Evolutionary conservation across 2,888 invertebrate genomes (phyloP).

Genomic region (Acanthosepion lycidas): DNA sequence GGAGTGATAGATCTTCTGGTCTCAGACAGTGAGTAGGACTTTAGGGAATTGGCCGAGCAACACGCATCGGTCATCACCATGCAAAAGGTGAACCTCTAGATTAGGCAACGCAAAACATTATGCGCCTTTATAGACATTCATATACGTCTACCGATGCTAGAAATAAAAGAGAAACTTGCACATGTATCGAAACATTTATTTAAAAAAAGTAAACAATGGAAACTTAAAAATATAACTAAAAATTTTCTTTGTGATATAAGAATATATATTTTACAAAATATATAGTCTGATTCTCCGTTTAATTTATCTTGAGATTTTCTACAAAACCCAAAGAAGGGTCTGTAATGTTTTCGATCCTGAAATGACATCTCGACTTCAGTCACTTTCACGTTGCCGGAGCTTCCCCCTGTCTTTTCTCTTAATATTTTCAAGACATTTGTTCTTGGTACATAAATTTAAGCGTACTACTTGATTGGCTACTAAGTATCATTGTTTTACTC

Average conservation of each 20-base stretch:
- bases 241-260: neutral
- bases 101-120: neutral
- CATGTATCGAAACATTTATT: neutral
- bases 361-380: too few relatives aligned
- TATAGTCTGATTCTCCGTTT: too few relatives aligned
- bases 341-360: too few relatives aligned
- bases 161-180: neutral
- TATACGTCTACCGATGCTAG: neutral
- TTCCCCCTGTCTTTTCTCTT: too few relatives aligned
- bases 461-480: too few relatives aligned
- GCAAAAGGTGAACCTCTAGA: neutral
- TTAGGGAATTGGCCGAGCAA: neutral
- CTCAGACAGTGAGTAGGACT: conserved; percentile 14
- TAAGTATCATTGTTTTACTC: too few relatives aligned
- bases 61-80: conserved; percentile 33
- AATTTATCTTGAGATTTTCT: too few relatives aligned
- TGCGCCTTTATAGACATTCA: neutral
- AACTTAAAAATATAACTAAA: neutral
- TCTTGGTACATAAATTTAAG: too few relatives aligned
- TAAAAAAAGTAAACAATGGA: neutral
- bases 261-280: neutral
- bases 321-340: too few relatives aligned
- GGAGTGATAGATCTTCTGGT: neutral
- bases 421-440: too few relatives aligned
- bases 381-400: too few relatives aligned